A percentile compares a stretch with the other conserved stretches of the same genome.
phyloP scores from a whole-genome alignment of 2,888 invertebrate species.

The Ochropacha duplaris region DNA sequence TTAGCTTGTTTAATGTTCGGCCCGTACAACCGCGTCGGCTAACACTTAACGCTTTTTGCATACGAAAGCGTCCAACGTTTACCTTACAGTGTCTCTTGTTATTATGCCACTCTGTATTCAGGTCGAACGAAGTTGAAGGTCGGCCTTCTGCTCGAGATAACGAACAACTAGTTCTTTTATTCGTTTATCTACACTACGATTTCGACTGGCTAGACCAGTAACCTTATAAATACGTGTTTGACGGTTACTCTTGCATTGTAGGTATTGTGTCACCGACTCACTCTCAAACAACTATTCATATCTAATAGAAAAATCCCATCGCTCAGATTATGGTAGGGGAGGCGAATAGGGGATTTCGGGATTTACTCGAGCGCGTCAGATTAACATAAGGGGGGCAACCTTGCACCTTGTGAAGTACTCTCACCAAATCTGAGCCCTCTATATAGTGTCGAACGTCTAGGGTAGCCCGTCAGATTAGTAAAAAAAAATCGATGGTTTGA shows the following conservation, averaged over 20 bases:
- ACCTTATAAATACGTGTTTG: slow-evolving; percentile 22
- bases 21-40: slow-evolving; percentile 80
- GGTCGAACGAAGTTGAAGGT: slow-evolving; percentile 72
- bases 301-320: slow-evolving; percentile 34
- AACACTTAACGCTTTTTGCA: slow-evolving; percentile 83
- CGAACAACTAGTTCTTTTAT: slow-evolving; percentile 62
- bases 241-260: slow-evolving; percentile 19
- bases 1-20: slow-evolving; percentile 81
- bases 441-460: no score
- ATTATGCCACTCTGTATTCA: slow-evolving; percentile 77
- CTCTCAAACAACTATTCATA: slow-evolving; percentile 18
- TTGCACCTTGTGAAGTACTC: no score
- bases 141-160: slow-evolving; percentile 69
- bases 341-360: no score
- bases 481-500: no score
- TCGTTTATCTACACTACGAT: slow-evolving; percentile 39
- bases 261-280: slow-evolving; percentile 24
- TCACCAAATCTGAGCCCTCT: no score
- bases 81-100: slow-evolving; percentile 74
- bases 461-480: no score
- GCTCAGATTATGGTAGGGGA: no score
- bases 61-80: slow-evolving; percentile 75
- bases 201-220: slow-evolving; percentile 20
- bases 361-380: no score
- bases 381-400: no score